Conservation (phyloP, 2,888 invertebrate species). For the Argyresthia albistria region DNA sequence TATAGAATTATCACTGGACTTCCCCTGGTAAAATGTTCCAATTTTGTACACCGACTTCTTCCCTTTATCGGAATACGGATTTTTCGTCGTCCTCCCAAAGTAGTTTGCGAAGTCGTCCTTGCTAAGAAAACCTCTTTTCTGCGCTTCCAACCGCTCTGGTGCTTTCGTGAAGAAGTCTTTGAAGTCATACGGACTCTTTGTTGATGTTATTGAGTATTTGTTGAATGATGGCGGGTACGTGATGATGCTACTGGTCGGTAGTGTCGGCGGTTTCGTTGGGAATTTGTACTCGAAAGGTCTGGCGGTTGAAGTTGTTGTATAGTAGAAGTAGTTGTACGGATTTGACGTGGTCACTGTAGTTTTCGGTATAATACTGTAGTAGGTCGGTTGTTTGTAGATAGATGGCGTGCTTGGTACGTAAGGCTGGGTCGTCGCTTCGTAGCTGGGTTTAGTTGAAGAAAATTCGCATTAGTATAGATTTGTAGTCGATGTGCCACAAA, state of each 20-base stretch:
- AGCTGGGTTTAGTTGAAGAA: conserved; percentile 29
- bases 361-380: conserved; percentile 12
- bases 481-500: conserved; percentile 24
- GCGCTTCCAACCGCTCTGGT: conserved; percentile 22
- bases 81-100: conserved; percentile 69
- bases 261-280: conserved; percentile 32
- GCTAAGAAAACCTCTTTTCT: conserved; percentile 46
- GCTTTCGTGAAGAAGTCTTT: conserved; percentile 50
- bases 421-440: conserved; percentile 59
- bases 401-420: conserved; percentile 45
- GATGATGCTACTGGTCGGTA: conserved; percentile 12
- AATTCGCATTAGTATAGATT: not conserved
- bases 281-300: conserved; percentile 26
- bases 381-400: conserved; percentile 20
- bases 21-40: conserved; percentile 60
- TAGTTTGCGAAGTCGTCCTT: conserved; percentile 47
- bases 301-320: conserved; percentile 21
- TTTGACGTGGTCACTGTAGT: conserved; percentile 19
- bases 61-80: conserved; percentile 49
- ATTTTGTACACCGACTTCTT: conserved; percentile 54
- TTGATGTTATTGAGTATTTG: conserved; percentile 61
- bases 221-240: conserved; percentile 37
- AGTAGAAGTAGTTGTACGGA: conserved; percentile 20
- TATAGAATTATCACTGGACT: conserved; percentile 58
- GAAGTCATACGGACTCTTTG: conserved; percentile 71